phyloP scores from a whole-genome alignment of 2,113 vertebrate species.

The Onychorhynchus coronatus region DNA sequence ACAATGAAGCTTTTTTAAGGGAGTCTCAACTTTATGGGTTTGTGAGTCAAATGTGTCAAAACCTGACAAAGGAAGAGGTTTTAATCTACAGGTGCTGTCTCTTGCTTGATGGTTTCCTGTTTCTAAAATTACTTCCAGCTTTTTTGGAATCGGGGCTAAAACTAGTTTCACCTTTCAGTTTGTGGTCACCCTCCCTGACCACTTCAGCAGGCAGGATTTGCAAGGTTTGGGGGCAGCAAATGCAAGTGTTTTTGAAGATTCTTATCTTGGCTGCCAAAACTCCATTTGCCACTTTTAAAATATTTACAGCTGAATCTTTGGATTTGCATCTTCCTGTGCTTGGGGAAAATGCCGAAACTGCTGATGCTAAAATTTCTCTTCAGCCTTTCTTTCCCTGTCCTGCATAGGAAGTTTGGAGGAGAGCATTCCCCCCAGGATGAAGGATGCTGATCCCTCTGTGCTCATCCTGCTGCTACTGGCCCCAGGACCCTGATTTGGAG shows the following conservation, averaged over 20 bases:
- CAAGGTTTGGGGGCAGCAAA: not conserved
- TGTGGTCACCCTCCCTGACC: not conserved
- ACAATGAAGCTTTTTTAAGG: not conserved
- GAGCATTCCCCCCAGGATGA: rapidly evolving
- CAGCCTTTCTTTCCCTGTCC: not conserved
- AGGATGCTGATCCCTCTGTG: not conserved
- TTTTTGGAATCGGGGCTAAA: conserved; percentile 5
- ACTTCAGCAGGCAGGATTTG: not conserved
- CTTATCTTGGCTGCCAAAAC: not conserved
- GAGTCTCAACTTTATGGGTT: not conserved
- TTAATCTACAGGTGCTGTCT: conserved; percentile 23
- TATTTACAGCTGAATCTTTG: not conserved
- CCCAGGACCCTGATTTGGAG: not conserved
- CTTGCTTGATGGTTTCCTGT: conserved; percentile 30
- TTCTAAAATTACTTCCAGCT: conserved; percentile 34
- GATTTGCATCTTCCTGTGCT: not conserved
- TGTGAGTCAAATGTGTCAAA: not conserved
- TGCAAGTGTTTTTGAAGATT: not conserved
- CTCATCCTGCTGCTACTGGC: not conserved
- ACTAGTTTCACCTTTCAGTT: not conserved
- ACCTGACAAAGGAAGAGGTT: not conserved
- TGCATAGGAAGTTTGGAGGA: not conserved
- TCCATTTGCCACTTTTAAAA: not conserved
- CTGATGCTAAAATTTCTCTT: not conserved
- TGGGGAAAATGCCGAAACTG: not conserved